Evolutionary conservation across 2,113 vertebrate species (phyloP).

Genomic region (Gadus chalcogrammus): DNA sequence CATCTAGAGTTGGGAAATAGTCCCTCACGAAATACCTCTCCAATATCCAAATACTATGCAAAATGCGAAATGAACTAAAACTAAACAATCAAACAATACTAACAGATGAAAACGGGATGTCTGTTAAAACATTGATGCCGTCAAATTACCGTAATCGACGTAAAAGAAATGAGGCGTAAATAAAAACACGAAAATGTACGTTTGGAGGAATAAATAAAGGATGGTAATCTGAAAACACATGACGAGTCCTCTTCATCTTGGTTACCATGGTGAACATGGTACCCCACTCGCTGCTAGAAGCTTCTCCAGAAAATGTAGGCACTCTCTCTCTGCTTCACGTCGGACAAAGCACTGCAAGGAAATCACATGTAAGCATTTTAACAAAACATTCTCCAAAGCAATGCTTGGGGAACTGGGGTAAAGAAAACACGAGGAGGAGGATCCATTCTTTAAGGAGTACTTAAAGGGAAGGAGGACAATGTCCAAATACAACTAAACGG

Average conservation of each 20-base stretch:
- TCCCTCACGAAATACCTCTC: too few species aligned
- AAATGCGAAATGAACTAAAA: slow-evolving; percentile 15
- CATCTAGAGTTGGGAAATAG: too few species aligned
- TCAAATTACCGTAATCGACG: not conserved
- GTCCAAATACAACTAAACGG: too few species aligned
- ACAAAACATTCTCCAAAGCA: too few species aligned
- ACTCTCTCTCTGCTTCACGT: slow-evolving; percentile 46
- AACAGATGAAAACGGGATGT: not conserved
- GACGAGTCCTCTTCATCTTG: slow-evolving; percentile 27
- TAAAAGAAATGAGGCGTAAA: slow-evolving; percentile 30
- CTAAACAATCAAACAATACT: not conserved
- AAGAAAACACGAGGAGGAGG: too few species aligned
- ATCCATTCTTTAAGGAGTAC: too few species aligned
- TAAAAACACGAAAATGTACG: slow-evolving; percentile 12
- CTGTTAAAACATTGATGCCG: slow-evolving; percentile 12
- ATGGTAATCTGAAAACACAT: slow-evolving; percentile 36
- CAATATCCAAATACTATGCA: not conserved
- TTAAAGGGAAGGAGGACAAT: too few species aligned
- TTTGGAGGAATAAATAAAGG: slow-evolving; percentile 55
- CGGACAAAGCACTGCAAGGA: slow-evolving; percentile 74
- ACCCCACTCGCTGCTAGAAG: slow-evolving; percentile 9
- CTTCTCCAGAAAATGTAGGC: slow-evolving; percentile 9
- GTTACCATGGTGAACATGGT: slow-evolving; percentile 9
- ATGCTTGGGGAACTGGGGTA: too few species aligned
- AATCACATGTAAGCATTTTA: slow-evolving; percentile 8